Evolutionary conservation across 2,113 vertebrate genomes (phyloP).

Genomic region (Lichenostomus cassidix): DNA sequence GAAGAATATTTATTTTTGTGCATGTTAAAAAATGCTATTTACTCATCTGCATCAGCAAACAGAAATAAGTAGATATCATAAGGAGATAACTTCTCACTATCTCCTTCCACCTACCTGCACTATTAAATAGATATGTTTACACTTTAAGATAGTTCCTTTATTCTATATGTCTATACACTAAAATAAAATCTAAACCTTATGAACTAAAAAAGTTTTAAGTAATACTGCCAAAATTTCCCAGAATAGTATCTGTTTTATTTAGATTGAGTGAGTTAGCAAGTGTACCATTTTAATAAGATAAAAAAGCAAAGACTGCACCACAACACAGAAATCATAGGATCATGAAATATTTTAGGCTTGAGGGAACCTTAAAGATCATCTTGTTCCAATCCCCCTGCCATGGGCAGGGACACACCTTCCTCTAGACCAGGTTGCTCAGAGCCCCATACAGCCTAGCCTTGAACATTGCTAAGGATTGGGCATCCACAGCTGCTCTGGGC

Average conservation of each 20-base stretch:
- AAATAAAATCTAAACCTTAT: background rate
- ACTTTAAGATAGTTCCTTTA: background rate
- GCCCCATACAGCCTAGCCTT: background rate
- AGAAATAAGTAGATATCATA: background rate
- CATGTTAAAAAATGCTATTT: background rate
- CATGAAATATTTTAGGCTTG: fast-evolving
- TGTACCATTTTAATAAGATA: background rate
- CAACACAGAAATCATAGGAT: background rate
- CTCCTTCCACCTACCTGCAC: background rate
- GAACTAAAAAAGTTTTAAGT: background rate
- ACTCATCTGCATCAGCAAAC: background rate
- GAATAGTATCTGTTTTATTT: background rate
- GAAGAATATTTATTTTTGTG: background rate
- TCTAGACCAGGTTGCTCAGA: background rate
- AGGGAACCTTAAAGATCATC: background rate
- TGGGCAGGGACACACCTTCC: background rate
- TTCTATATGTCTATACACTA: background rate
- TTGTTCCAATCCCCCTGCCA: background rate
- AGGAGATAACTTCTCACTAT: background rate
- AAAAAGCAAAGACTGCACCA: background rate
- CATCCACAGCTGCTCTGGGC: background rate
- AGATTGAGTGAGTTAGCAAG: background rate
- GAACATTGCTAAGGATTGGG: background rate
- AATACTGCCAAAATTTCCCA: background rate
- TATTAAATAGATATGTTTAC: background rate